These are phyloP conservation scores for Chironomus tentans DNA, from an alignment of 2,888 invertebrate genomes.

Conservation along the genomic window DNA sequence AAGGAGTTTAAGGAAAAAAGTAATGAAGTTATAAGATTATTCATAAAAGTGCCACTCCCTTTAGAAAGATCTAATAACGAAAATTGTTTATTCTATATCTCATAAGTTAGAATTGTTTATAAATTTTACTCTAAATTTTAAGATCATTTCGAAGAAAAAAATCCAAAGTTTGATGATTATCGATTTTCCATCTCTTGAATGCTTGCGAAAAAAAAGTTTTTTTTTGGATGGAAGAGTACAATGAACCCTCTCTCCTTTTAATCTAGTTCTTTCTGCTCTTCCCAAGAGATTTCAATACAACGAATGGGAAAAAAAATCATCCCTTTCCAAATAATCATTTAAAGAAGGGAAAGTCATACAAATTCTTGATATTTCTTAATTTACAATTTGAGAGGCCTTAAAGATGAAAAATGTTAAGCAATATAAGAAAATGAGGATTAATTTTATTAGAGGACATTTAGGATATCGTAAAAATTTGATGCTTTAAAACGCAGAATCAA, in stretches of 20 bases:
- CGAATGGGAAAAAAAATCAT: neutral
- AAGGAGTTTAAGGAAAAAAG: neutral
- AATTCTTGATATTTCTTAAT: neutral
- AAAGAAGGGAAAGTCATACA: neutral
- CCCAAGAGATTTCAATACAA: neutral
- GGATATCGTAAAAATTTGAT: constrained; percentile 2
- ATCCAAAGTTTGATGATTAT: too few species aligned
- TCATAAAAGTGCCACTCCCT: constrained; percentile 26
- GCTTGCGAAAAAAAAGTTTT: too few species aligned
- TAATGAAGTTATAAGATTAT: neutral
- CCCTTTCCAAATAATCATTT: neutral
- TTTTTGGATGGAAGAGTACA: neutral
- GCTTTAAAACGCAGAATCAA: constrained; percentile 24
- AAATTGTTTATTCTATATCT: neutral
- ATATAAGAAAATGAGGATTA: neutral
- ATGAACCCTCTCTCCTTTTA: neutral
- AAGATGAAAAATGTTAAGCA: neutral
- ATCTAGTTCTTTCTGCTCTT: neutral
- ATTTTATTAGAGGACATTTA: neutral
- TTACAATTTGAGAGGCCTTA: neutral
- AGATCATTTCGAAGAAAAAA: too few species aligned
- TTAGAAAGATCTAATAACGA: neutral
- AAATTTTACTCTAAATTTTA: too few species aligned
- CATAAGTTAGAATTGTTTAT: too few species aligned
- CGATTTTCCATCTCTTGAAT: too few species aligned